Evolutionary conservation across 2,113 vertebrate genomes (phyloP).

Genomic region (Heterotis niloticus): DNA sequence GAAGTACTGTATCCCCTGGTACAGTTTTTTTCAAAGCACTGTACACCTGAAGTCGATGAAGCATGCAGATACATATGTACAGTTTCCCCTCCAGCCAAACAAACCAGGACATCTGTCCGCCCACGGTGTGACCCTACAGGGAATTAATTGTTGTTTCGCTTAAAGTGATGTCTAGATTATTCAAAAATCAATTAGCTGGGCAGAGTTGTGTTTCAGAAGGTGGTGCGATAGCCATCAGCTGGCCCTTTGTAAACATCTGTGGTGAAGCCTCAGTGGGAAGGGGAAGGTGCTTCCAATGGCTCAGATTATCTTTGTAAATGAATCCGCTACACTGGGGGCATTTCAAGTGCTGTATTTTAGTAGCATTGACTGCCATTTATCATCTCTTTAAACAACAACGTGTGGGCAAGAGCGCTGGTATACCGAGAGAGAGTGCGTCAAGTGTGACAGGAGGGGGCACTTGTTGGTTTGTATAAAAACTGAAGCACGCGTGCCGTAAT

Average conservation of each 20-base stretch:
- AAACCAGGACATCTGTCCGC: background rate
- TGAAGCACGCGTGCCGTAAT: conserved; percentile 46
- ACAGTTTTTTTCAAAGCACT: background rate
- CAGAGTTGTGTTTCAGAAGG: conserved; percentile 1
- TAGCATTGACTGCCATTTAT: conserved; percentile 47
- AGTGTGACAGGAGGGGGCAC: conserved; percentile 48
- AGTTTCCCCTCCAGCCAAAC: too few species aligned
- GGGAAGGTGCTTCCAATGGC: background rate
- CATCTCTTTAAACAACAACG: conserved; percentile 39
- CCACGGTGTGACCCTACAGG: background rate
- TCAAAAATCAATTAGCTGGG: conserved; percentile 19
- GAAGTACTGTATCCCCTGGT: conserved; percentile 2
- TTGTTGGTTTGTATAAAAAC: conserved; percentile 57
- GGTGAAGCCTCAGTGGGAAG: conserved; percentile 41
- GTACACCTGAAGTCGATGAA: too few species aligned
- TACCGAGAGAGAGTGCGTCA: too few species aligned
- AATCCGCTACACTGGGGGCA: conserved; percentile 20
- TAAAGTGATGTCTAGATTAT: conserved; percentile 15
- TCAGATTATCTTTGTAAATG: conserved; percentile 43
- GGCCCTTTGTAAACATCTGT: conserved; percentile 54
- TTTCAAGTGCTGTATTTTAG: conserved; percentile 40
- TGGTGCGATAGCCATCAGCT: conserved; percentile 40
- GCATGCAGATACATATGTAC: too few species aligned
- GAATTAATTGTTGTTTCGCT: conserved; percentile 15
- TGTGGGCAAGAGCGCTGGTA: conserved; percentile 41